These are phyloP conservation scores for Sebastes fasciatus DNA, from an alignment of 2,113 vertebrate species.

Conservation along the genomic window DNA sequence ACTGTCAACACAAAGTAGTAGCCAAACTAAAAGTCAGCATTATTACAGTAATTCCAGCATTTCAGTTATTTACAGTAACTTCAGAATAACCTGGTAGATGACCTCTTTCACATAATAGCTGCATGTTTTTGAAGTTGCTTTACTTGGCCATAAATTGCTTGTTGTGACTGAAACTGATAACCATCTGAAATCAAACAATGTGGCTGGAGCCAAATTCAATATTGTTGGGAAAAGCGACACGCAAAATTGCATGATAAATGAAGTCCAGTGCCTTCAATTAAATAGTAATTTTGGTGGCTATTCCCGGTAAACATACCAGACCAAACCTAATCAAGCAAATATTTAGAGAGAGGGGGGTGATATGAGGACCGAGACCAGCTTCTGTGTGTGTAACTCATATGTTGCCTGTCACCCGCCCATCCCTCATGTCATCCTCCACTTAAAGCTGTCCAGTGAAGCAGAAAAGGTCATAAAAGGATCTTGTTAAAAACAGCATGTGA, in stretches of 20 bases:
- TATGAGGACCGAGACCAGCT: background rate
- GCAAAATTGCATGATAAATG: background rate
- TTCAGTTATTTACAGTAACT: background rate
- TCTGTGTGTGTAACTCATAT: slow-evolving; percentile 5
- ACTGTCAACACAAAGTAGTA: slow-evolving; percentile 5
- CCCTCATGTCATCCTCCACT: slow-evolving; percentile 3
- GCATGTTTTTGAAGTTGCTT: background rate
- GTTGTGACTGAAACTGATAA: background rate
- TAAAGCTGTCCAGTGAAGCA: slow-evolving; percentile 51
- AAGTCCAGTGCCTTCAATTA: background rate
- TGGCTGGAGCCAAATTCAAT: slow-evolving; percentile 1
- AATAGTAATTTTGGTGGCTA: background rate
- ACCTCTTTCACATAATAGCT: background rate
- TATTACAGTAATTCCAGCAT: background rate
- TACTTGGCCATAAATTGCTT: background rate
- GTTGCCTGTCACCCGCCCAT: background rate
- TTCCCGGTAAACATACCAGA: background rate
- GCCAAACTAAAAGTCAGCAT: background rate
- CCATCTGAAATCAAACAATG: background rate
- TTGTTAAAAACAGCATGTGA: slow-evolving; percentile 1
- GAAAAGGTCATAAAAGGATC: slow-evolving; percentile 47
- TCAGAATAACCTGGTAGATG: background rate
- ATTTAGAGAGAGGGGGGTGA: background rate
- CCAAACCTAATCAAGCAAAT: background rate
- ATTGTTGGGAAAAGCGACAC: background rate